These are phyloP conservation scores for Phylloscopus trochilus DNA, from an alignment of 2,113 vertebrate species.

Conservation along the genomic window DNA sequence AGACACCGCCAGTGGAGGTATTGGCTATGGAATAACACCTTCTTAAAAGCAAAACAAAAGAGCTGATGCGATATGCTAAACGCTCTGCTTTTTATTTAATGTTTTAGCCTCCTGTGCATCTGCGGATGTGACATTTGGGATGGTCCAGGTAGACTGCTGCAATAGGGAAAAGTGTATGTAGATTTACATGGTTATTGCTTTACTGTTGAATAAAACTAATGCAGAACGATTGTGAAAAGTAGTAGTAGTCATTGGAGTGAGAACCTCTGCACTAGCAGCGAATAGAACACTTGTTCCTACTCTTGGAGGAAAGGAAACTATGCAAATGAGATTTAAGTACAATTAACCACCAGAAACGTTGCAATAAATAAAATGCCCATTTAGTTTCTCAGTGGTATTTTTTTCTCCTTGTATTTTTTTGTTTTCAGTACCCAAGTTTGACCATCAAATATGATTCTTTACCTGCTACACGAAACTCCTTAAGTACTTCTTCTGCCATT, in stretches of 20 bases:
- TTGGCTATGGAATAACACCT: not conserved
- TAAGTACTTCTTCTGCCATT: conserved; percentile 39
- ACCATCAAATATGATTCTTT: conserved; percentile 47
- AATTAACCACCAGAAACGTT: not conserved
- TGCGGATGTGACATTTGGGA: not conserved
- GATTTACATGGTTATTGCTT: not conserved
- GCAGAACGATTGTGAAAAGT: not conserved
- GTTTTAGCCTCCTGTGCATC: not conserved
- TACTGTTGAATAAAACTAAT: not conserved
- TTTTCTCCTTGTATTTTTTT: not conserved
- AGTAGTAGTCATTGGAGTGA: not conserved
- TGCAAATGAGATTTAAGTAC: not conserved
- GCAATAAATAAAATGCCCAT: not conserved
- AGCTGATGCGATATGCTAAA: not conserved
- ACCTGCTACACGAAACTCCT: not conserved
- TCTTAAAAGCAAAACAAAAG: not conserved
- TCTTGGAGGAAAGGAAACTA: not conserved
- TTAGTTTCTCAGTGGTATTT: not conserved
- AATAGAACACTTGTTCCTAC: not conserved
- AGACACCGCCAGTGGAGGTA: not conserved
- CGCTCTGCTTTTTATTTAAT: not conserved
- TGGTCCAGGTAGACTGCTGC: not conserved
- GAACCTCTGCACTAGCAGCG: not conserved
- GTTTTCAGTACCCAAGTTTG: conserved; percentile 19
- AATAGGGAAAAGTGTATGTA: not conserved